Conservation (phyloP, 2,113 vertebrate species). For the Phalacrocorax brasilianus region DNA sequence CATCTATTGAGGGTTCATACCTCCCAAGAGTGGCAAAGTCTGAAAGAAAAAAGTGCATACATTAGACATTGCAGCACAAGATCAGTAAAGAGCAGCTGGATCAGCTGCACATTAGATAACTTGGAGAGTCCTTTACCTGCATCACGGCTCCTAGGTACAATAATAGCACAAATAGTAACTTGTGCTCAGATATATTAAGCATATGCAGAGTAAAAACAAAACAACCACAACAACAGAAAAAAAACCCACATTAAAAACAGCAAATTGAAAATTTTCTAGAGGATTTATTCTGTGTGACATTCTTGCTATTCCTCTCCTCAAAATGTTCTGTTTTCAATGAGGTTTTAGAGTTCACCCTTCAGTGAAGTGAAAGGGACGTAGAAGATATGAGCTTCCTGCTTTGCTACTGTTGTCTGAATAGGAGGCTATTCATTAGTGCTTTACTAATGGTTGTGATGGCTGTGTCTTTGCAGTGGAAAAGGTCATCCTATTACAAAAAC, state of each 20-base stretch:
- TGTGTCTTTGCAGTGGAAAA: conserved; percentile 28
- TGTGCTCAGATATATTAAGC: background rate
- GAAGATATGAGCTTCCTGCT: background rate
- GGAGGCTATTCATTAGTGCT: conserved; percentile 24
- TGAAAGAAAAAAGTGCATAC: background rate
- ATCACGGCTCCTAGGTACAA: background rate
- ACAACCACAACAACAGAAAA: too few species aligned
- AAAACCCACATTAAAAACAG: background rate
- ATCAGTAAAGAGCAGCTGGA: background rate
- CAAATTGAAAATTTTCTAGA: background rate
- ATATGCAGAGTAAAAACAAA: background rate
- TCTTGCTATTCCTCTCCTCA: background rate
- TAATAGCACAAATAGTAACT: background rate
- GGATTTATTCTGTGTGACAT: background rate
- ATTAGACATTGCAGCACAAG: background rate
- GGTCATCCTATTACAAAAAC: conserved; percentile 38
- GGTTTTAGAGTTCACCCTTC: background rate
- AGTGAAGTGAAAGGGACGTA: background rate
- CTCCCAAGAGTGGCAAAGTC: background rate
- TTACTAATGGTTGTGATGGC: conserved; percentile 24
- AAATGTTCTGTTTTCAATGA: background rate
- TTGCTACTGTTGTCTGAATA: conserved; percentile 13
- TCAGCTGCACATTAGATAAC: background rate
- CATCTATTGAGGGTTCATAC: background rate
- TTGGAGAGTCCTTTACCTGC: background rate